These are phyloP conservation scores for Eulithis prunata DNA, from an alignment of 2,888 invertebrate genomes.

Conservation along the genomic window DNA sequence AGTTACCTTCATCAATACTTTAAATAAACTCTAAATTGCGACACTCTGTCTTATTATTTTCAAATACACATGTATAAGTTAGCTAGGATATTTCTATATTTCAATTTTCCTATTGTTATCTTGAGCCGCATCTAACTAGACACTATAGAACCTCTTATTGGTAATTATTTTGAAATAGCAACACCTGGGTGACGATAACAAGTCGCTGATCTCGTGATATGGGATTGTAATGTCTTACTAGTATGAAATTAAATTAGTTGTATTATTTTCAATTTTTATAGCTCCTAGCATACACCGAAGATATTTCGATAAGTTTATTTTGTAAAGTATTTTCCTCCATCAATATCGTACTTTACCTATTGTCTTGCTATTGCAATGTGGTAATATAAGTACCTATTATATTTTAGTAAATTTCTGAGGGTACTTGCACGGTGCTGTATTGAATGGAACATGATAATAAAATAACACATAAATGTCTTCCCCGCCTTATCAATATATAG, in stretches of 20 bases:
- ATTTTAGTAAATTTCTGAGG: conserved; percentile 51
- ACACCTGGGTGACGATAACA: conserved; percentile 72
- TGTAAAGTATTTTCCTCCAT: conserved; percentile 83
- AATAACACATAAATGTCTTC: conserved; percentile 70
- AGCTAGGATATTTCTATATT: conserved; percentile 1
- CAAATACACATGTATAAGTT: not conserved
- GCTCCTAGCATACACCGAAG: conserved; percentile 85
- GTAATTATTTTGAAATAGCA: conserved; percentile 47
- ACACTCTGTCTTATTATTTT: conserved; percentile 5
- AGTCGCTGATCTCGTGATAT: conserved; percentile 84
- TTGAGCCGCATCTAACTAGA: conserved; percentile 35
- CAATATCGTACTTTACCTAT: conserved; percentile 74
- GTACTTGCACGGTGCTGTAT: conserved; percentile 63
- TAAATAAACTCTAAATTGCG: conserved; percentile 5
- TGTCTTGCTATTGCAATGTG: conserved; percentile 57
- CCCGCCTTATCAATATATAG: conserved; percentile 64
- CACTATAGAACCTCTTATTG: conserved; percentile 28
- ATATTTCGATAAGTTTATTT: conserved; percentile 85
- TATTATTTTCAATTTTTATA: conserved; percentile 85
- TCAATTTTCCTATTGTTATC: not conserved
- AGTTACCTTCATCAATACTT: conserved; percentile 35
- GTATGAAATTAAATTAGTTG: conserved; percentile 84
- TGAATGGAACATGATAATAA: conserved; percentile 51
- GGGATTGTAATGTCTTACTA: conserved; percentile 83
- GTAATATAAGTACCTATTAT: conserved; percentile 34